A percentile compares a stretch with the other conserved stretches of the same genome.
Evolutionary conservation across 2,888 invertebrate species (phyloP).

Genomic region (Celastrina argiolus): DNA sequence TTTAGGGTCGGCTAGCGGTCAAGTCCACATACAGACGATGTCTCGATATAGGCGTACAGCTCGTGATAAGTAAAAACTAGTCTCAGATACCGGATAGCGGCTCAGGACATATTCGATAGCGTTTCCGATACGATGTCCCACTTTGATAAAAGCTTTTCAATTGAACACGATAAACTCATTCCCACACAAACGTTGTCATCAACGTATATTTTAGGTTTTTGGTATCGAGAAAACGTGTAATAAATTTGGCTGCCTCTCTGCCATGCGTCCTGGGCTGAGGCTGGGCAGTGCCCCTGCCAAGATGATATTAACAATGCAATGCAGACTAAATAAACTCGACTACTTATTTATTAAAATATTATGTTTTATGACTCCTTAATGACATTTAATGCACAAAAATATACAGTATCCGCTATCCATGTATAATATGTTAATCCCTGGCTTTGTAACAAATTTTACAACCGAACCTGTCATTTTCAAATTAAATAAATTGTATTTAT

Average conservation of each 20-base stretch:
- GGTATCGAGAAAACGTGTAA: not conserved
- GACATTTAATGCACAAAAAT: not conserved
- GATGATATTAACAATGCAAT: not conserved
- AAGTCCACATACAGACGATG: conserved; percentile 54
- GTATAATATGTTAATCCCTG: not conserved
- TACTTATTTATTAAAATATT: not conserved
- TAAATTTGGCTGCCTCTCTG: not conserved
- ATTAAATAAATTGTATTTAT: not conserved
- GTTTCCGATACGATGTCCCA: conserved; percentile 16
- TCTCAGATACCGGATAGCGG: conserved; percentile 11
- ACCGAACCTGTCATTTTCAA: not conserved
- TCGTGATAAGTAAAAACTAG: not conserved
- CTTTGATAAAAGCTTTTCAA: conserved; percentile 40
- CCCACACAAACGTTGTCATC: not conserved
- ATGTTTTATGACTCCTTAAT: not conserved
- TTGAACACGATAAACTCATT: not conserved
- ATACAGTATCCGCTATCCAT: not conserved
- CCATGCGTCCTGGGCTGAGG: not conserved
- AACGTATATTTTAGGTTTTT: not conserved
- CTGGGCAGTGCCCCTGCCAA: not conserved
- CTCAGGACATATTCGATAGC: not conserved
- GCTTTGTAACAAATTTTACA: not conserved
- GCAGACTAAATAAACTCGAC: not conserved
- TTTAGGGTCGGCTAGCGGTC: conserved; percentile 42
- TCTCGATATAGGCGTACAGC: conserved; percentile 27